Percentiles rank a stretch among this genome's conserved stretches.
Conservation (phyloP, 2,113 vertebrate species). For the Phodopus roborovskii region DNA sequence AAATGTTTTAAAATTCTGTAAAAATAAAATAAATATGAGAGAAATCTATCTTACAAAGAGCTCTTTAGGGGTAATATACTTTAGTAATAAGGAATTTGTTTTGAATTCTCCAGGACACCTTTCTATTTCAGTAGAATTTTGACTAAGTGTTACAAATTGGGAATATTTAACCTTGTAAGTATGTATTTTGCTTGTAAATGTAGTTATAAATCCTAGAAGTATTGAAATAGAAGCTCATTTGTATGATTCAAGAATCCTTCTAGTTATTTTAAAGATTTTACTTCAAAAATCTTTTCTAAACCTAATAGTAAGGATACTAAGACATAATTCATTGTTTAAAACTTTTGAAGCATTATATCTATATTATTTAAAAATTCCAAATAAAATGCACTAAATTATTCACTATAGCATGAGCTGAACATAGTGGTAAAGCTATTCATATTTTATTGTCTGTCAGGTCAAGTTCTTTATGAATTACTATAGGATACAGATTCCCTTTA, state of each 20-base stretch:
- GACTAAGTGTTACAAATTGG: neutral
- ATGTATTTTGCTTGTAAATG: neutral
- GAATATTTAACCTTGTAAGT: neutral
- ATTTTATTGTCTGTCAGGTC: conserved; percentile 66
- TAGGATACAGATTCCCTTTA: neutral
- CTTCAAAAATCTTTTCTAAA: neutral
- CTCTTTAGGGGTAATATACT: neutral
- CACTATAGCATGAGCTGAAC: conserved; percentile 7
- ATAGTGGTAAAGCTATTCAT: conserved; percentile 40
- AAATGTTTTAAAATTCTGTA: neutral
- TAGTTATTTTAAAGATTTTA: neutral
- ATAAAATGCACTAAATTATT: conserved; percentile 47
- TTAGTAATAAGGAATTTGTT: neutral
- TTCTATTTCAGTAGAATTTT: conserved; percentile 38
- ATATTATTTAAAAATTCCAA: conserved; percentile 45
- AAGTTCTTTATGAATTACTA: conserved; percentile 41
- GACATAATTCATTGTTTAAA: conserved; percentile 14
- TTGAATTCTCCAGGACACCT: neutral
- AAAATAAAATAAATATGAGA: conserved; percentile 39
- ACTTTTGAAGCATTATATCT: neutral
- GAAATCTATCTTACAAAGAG: neutral
- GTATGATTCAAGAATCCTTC: neutral
- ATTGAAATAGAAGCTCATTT: neutral
- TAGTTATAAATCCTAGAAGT: conserved; percentile 1
- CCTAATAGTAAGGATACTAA: conserved; percentile 16